A percentile compares a stretch with the other conserved stretches of the same genome.
Conservation (phyloP, 2,888 invertebrate species). For the Dicyrtoma fusca region DNA sequence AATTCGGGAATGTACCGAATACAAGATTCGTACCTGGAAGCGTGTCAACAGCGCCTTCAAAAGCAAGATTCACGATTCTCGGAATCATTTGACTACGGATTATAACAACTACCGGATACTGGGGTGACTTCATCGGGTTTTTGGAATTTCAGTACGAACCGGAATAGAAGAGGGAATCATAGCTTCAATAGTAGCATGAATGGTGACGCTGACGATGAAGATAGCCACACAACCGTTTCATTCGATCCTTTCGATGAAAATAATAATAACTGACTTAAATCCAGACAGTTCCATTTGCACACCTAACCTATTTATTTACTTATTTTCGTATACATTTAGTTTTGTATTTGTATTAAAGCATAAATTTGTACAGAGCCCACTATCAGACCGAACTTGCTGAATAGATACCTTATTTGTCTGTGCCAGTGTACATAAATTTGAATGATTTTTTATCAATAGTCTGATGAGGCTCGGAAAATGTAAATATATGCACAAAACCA, state of each 20-base stretch:
- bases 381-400: too few relatives aligned
- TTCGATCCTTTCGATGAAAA: slow-evolving; percentile 19
- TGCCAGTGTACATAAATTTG: too few relatives aligned
- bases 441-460: too few relatives aligned
- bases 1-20: slow-evolving; percentile 91
- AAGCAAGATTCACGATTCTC: slow-evolving; percentile 86
- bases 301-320: too few relatives aligned
- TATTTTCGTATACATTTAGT: too few relatives aligned
- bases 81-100: slow-evolving; percentile 77
- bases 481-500: slow-evolving; percentile 3
- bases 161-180: not conserved
- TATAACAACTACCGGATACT: slow-evolving; percentile 61
- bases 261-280: slow-evolving; percentile 16
- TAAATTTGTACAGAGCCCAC: too few relatives aligned
- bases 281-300: too few relatives aligned
- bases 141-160: not conserved
- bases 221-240: not conserved
- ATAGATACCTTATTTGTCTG: too few relatives aligned
- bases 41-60: slow-evolving; percentile 81
- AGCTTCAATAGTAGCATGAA: not conserved
- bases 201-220: slow-evolving; percentile 18
- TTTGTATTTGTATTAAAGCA: too few relatives aligned
- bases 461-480: not conserved
- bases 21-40: slow-evolving; percentile 83
- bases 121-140: not conserved